These are phyloP conservation scores for Thripadectes ignobilis DNA, from an alignment of 2,797 vertebrate genomes.

Conservation along the genomic window DNA sequence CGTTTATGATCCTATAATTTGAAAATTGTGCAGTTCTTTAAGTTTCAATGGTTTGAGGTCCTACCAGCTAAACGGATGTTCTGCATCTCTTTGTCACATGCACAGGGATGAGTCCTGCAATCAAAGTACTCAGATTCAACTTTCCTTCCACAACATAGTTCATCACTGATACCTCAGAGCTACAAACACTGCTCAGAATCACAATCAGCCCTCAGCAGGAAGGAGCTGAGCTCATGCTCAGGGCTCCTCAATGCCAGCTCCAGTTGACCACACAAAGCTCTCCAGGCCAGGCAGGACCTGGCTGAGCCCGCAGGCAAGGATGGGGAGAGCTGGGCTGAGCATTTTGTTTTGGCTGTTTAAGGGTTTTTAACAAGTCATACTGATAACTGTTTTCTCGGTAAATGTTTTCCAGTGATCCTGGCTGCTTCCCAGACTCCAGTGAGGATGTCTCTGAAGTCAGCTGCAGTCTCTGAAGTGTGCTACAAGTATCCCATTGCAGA, in stretches of 20 bases:
- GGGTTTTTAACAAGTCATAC: not conserved
- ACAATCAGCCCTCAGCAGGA: not conserved
- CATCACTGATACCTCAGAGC: rapidly evolving
- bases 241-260: not conserved
- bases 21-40: not conserved
- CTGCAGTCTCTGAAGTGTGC: conserved; percentile 70
- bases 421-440: conserved; percentile 34
- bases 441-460: conserved; percentile 71
- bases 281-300: not conserved
- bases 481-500: conserved; percentile 67
- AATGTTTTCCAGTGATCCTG: conserved; percentile 48
- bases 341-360: not conserved
- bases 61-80: not conserved
- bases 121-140: not conserved
- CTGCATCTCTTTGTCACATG: not conserved
- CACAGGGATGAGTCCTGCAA: not conserved
- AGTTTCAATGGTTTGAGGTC: rapidly evolving
- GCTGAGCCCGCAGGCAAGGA: not conserved
- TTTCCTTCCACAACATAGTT: not conserved
- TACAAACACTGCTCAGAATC: not conserved
- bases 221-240: not conserved
- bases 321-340: not conserved
- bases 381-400: not conserved
- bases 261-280: rapidly evolving
- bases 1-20: rapidly evolving